Evolutionary conservation across 2,797 vertebrate genomes (phyloP).

Genomic region (Urophycis tenuis): DNA sequence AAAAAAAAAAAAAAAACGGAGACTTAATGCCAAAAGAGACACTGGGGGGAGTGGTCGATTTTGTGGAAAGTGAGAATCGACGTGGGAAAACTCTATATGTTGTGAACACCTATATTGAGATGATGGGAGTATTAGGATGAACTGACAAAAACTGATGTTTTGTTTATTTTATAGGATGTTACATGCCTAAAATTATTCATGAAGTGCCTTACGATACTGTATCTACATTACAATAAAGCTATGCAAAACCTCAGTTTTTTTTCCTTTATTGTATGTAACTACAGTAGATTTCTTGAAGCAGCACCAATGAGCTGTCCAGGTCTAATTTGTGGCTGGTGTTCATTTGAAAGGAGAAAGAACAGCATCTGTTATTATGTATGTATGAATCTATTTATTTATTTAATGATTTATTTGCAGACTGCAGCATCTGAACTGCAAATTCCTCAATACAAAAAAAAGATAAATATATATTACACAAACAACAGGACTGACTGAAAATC

Average conservation of each 20-base stretch:
- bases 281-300: conserved; percentile 71
- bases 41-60: conserved; percentile 47
- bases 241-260: conserved; percentile 81
- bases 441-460: conserved; percentile 55
- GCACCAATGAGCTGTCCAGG: conserved; percentile 54
- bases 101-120: conserved; percentile 58
- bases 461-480: conserved; percentile 29
- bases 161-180: conserved; percentile 73
- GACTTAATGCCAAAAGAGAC: conserved; percentile 73
- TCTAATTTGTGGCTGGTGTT: conserved; percentile 62
- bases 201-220: conserved; percentile 89
- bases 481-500: conserved; percentile 53
- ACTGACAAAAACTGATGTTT: conserved; percentile 65
- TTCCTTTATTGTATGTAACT: conserved; percentile 81
- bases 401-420: conserved; percentile 50
- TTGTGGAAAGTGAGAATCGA: conserved; percentile 50
- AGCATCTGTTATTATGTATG: conserved; percentile 36
- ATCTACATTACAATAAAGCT: conserved; percentile 92
- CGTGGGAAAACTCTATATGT: conserved; percentile 42
- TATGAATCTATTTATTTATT: conserved; percentile 30
- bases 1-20: too few relatives aligned
- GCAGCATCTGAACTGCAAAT: conserved; percentile 62
- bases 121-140: conserved; percentile 53
- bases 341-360: conserved; percentile 48
- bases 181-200: conserved; percentile 73